These are phyloP conservation scores for Tribolium madens DNA, from an alignment of 1,140 invertebrate genomes.

Conservation along the genomic window DNA sequence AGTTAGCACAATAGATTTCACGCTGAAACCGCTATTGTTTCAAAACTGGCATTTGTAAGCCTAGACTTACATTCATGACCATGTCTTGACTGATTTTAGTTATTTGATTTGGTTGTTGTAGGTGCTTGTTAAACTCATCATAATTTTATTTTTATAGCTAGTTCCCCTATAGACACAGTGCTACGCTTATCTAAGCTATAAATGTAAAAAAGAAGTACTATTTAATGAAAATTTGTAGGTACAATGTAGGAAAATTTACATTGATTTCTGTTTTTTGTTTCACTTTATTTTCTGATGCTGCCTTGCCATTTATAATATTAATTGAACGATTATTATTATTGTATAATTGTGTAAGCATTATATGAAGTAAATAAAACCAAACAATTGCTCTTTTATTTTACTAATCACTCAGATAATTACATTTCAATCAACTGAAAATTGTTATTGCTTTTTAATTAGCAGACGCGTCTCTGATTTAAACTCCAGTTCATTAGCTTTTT, in stretches of 20 bases:
- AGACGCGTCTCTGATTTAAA: too few species aligned
- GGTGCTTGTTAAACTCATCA: slow-evolving; percentile 52
- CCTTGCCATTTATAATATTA: slow-evolving; percentile 25
- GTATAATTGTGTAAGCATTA: slow-evolving; percentile 60
- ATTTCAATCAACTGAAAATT: too few species aligned
- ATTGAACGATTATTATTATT: slow-evolving; percentile 51
- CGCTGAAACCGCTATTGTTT: slow-evolving; percentile 26
- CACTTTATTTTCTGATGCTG: slow-evolving; percentile 44
- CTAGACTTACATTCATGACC: slow-evolving; percentile 41
- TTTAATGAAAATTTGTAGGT: slow-evolving; percentile 52
- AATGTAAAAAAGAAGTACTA: slow-evolving; percentile 58
- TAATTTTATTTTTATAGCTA: slow-evolving; percentile 53
- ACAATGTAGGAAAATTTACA: slow-evolving; percentile 56
- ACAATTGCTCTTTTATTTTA: neutral
- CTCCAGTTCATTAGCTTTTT: too few species aligned
- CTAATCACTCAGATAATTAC: too few species aligned
- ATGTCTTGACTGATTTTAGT: slow-evolving; percentile 44
- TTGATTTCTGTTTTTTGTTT: slow-evolving; percentile 44
- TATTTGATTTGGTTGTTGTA: slow-evolving; percentile 43
- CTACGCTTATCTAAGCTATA: slow-evolving; percentile 57
- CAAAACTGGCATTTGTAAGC: slow-evolving; percentile 44
- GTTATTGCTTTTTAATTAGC: too few species aligned
- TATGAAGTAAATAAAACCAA: slow-evolving; percentile 52
- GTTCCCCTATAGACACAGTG: slow-evolving; percentile 51
- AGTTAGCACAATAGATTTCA: slow-evolving; percentile 42